phyloP scores from a whole-genome alignment of 2,797 vertebrate genomes.

The Geotria australis region DNA sequence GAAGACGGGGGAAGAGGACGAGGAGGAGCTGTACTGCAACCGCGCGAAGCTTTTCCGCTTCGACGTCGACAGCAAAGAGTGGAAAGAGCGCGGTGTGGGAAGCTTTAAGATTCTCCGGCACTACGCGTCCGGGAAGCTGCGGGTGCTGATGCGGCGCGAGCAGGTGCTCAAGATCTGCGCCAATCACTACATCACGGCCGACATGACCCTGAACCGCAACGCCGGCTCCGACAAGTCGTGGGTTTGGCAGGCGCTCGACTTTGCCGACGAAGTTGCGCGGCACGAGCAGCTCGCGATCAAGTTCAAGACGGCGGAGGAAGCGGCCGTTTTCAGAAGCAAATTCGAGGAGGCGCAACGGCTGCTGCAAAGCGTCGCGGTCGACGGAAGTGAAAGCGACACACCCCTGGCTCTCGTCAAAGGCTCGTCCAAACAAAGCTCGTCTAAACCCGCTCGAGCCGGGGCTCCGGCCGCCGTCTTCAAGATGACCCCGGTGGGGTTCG shows the following conservation, averaged over 20 bases:
- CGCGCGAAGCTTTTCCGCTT: constrained; percentile 76
- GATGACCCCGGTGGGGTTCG: constrained; percentile 3
- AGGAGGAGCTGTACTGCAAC: constrained; percentile 83
- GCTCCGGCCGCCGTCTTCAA: constrained; percentile 12
- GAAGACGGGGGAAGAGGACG: constrained; percentile 91
- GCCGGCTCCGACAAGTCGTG: constrained; percentile 73
- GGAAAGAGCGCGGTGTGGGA: constrained; percentile 84
- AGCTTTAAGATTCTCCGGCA: constrained; percentile 79
- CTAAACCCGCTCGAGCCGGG: constrained; percentile 12
- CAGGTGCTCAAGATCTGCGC: constrained; percentile 94
- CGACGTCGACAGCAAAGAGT: constrained; percentile 62
- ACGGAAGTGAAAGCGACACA: constrained; percentile 6
- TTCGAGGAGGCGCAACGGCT: constrained; percentile 58
- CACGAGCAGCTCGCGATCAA: constrained; percentile 73
- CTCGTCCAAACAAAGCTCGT: constrained; percentile 5
- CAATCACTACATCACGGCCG: constrained; percentile 75
- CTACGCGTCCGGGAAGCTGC: constrained; percentile 55
- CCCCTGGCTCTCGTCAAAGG: constrained; percentile 11
- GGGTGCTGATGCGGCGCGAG: constrained; percentile 79
- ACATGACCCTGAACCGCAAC: constrained; percentile 65
- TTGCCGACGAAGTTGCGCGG: constrained; percentile 66
- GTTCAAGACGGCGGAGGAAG: constrained; percentile 82
- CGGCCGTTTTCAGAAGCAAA: constrained; percentile 47
- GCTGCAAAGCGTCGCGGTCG: constrained; percentile 11
- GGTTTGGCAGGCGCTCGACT: constrained; percentile 87